Evolutionary conservation across 2,888 invertebrate species (phyloP).

Genomic region (Silvanus unidentatus): DNA sequence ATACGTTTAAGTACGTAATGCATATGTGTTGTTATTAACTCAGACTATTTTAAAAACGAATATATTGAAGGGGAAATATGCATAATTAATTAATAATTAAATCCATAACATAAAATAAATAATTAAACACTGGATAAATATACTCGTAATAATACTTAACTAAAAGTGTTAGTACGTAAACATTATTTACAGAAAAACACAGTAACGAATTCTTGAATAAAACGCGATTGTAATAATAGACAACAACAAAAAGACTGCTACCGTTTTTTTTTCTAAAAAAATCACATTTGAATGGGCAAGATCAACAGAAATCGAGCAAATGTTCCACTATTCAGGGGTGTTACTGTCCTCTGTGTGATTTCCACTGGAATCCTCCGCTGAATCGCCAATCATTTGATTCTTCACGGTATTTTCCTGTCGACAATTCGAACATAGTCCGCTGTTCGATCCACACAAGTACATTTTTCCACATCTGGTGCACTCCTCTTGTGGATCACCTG

Average conservation of each 20-base stretch:
- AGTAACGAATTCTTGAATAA: no score
- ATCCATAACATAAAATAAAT: no score
- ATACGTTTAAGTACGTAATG: no score
- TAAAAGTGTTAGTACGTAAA: no score
- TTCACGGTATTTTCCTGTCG: conserved; percentile 22
- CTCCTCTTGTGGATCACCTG: conserved; percentile 57
- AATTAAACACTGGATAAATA: no score
- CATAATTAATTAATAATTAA: no score
- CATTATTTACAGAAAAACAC: no score
- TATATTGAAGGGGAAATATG: no score
- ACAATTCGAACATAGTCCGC: conserved; percentile 32
- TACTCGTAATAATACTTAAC: no score
- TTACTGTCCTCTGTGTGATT: conserved; percentile 40
- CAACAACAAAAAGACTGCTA: background rate
- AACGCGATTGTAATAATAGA: background rate
- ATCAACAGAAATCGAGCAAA: no score
- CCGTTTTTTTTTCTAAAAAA: background rate
- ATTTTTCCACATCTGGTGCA: conserved; percentile 55
- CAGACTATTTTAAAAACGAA: no score
- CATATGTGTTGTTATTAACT: no score
- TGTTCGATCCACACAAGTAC: conserved; percentile 38
- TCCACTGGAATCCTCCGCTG: conserved; percentile 37
- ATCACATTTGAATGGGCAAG: background rate
- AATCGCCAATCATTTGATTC: conserved; percentile 26
- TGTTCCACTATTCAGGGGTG: conserved; percentile 18